These are phyloP conservation scores for Callimorpha dominula DNA, from an alignment of 2,888 invertebrate species.

Conservation along the genomic window DNA sequence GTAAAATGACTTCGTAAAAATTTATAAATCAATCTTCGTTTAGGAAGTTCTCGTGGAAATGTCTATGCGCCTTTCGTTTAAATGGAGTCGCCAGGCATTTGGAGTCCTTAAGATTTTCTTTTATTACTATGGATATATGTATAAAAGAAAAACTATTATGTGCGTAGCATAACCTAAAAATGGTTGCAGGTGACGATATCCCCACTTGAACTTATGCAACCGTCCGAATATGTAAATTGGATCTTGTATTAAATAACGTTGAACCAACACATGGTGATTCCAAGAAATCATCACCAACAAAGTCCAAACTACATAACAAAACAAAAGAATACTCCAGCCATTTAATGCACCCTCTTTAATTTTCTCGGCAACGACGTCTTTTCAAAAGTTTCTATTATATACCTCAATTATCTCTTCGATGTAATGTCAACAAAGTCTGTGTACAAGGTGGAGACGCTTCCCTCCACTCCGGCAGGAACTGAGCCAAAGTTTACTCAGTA, in stretches of 20 bases:
- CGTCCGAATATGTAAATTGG: too few species aligned
- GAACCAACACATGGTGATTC: not conserved
- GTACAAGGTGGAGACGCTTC: not conserved
- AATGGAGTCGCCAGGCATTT: too few species aligned
- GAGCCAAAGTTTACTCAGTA: constrained; percentile 31
- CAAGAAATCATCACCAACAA: not conserved
- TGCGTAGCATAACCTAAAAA: too few species aligned
- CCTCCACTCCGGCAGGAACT: constrained; percentile 6
- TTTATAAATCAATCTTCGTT: too few species aligned
- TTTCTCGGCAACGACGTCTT: not conserved
- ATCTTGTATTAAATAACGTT: not conserved
- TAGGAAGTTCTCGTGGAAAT: too few species aligned
- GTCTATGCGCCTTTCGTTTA: too few species aligned
- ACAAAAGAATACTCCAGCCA: not conserved
- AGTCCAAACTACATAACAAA: not conserved
- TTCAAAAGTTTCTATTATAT: not conserved
- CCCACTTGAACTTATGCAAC: too few species aligned
- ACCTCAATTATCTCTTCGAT: constrained; percentile 32
- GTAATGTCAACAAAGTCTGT: constrained; percentile 25
- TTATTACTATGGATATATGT: too few species aligned
- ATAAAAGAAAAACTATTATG: too few species aligned
- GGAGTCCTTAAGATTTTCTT: too few species aligned
- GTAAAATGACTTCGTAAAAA: too few species aligned
- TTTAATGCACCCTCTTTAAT: not conserved
- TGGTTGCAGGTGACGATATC: too few species aligned